These are phyloP conservation scores for Drosophila aldrichi DNA, from an alignment of 2,888 invertebrate species.

Conservation along the genomic window DNA sequence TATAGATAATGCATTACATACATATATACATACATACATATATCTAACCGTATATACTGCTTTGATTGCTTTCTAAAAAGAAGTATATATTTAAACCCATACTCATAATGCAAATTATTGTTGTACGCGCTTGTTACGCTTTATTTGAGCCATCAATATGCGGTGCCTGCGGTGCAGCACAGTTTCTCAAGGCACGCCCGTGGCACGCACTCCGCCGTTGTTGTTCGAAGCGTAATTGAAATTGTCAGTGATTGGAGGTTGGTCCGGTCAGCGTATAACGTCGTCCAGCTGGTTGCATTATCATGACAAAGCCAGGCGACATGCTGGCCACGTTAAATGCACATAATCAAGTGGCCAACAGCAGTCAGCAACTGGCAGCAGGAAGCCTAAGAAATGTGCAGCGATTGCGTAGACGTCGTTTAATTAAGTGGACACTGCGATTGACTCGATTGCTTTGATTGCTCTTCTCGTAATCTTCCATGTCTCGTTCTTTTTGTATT, in stretches of 20 bases:
- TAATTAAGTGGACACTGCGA: constrained; percentile 44
- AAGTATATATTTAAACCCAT: no score
- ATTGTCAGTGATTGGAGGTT: constrained; percentile 25
- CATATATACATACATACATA: neutral
- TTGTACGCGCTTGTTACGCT: neutral
- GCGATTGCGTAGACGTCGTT: constrained; percentile 36
- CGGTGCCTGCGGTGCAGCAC: constrained; percentile 4
- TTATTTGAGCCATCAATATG: constrained; percentile 29
- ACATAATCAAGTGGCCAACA: constrained; percentile 25
- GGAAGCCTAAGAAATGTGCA: constrained; percentile 8
- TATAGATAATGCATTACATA: neutral
- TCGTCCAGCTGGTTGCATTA: constrained; percentile 39
- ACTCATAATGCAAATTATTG: constrained; percentile 15
- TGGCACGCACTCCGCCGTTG: constrained; percentile 9
- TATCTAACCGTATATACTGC: no score
- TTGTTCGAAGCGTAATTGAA: constrained; percentile 51
- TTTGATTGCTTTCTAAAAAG: neutral
- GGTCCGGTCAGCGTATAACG: constrained; percentile 15
- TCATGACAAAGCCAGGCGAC: constrained; percentile 11
- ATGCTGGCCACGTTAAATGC: constrained; percentile 12
- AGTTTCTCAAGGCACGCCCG: neutral
- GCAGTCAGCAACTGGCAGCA: neutral
- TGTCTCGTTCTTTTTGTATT: no score
- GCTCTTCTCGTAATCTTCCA: no score
- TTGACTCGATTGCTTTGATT: constrained; percentile 8